phyloP scores from a whole-genome alignment of 2,888 invertebrate species.

The Melinopterus prodromus region DNA sequence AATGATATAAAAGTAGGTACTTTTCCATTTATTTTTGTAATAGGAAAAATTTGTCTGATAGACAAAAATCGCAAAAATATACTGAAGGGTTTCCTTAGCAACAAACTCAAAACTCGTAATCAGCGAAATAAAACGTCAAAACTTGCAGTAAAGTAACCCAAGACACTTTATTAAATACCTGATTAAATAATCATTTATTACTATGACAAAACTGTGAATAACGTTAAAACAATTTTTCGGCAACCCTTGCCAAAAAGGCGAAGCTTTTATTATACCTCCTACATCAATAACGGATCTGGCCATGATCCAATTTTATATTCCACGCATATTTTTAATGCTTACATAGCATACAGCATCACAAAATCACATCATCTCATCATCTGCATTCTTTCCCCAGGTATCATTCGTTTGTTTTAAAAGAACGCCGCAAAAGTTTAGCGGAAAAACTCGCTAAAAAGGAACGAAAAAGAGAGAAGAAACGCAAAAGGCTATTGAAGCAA shows the following conservation, averaged over 20 bases:
- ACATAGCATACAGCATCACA: background rate
- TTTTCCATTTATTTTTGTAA: too few species aligned
- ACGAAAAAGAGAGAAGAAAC: slow-evolving; percentile 75
- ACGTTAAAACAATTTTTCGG: background rate
- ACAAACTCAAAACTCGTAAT: too few species aligned
- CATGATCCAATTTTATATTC: slow-evolving; percentile 12
- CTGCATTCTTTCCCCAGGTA: slow-evolving; percentile 55
- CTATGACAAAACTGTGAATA: background rate
- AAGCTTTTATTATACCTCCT: background rate
- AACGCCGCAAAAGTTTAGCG: slow-evolving; percentile 72
- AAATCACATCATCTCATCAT: background rate
- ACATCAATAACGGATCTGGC: slow-evolving; percentile 11
- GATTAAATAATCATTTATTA: background rate
- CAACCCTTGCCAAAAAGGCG: background rate
- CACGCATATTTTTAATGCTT: background rate
- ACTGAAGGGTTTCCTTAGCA: too few species aligned
- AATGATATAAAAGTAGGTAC: too few species aligned
- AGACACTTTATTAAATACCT: too few species aligned
- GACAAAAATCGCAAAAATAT: too few species aligned
- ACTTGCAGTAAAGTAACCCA: too few species aligned
- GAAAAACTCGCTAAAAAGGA: slow-evolving; percentile 79
- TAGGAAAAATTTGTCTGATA: too few species aligned
- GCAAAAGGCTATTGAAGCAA: slow-evolving; percentile 66
- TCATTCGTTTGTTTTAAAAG: slow-evolving; percentile 72
- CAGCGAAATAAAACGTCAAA: too few species aligned